Evolutionary conservation across 2,113 vertebrate genomes (phyloP), one percentile per base, ranked within the genome.

Genomic region (Nothobranchius kuhntae): DNA sequence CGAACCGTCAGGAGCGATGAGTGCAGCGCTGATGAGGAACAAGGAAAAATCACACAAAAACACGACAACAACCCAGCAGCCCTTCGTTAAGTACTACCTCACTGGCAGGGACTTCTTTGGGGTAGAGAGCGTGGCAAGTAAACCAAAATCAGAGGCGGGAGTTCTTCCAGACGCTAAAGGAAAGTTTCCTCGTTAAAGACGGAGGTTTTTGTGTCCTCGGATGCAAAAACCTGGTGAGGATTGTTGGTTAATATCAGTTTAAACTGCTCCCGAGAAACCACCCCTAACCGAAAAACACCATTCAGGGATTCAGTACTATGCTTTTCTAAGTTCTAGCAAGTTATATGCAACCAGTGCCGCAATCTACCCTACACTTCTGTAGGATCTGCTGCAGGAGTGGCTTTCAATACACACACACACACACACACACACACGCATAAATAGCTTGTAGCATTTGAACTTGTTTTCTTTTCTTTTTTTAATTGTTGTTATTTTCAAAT

Each of bases 251-350:
- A 21, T 51, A 2, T 17, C 35, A 21, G 3, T 71, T 78, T 69
- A 82, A 81, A 76, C 81, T 75, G 82, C 66, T 30, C 66, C 57
- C 12, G 66, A 42, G 75, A 74, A 83, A 84, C 84, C 69, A 50
- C 17, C 80, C 85, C 81, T 69, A 80, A 75, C 74, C 35, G n/a
- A 75, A 69, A 80, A 88, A 84, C 75, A 90, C 81, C 86, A 89
- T 92, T 93, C 92, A 93, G 92, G 92, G 92, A 92, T 91, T 88
- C 91, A 89, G 88, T 89, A 91, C 91, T 93, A 93, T 93, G 91
- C 91, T 92, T 91, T 91, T 91, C 88, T 89, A 89, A 89, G 86
- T 92, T 88, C 76, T 86, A 78, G 86, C 74, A 52, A 89, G 90
- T 91, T 85, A 90, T 91, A 93, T 93, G 92, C 92, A 93, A 93